A percentile compares a stretch with the other conserved stretches of the same genome.
Conservation (phyloP, 2,113 vertebrate species). For the Macquaria australasica region DNA sequence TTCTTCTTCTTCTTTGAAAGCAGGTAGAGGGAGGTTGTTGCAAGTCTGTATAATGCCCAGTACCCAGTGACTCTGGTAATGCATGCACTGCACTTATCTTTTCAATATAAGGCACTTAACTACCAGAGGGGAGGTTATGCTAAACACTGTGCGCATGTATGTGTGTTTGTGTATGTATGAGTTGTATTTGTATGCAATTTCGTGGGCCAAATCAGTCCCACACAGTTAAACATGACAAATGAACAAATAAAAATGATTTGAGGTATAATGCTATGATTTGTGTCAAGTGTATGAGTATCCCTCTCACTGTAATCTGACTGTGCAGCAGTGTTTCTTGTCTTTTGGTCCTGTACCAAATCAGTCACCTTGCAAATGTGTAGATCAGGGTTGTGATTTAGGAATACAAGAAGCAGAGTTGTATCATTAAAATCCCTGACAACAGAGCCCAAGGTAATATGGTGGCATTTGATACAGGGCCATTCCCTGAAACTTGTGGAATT, state of each 20-base stretch:
- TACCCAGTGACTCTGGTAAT: slow-evolving; percentile 38
- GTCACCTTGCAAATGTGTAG: slow-evolving; percentile 13
- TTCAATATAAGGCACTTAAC: slow-evolving; percentile 66
- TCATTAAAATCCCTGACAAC: background rate
- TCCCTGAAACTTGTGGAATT: background rate
- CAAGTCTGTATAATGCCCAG: slow-evolving; percentile 27
- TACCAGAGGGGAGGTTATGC: slow-evolving; percentile 32
- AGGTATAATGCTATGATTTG: slow-evolving; percentile 51
- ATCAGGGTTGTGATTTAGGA: background rate
- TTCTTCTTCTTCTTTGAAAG: slow-evolving; percentile 21
- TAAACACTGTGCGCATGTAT: slow-evolving; percentile 37
- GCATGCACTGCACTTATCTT: slow-evolving; percentile 61
- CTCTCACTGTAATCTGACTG: slow-evolving; percentile 9
- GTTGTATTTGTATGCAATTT: slow-evolving; percentile 62
- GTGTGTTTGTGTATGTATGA: slow-evolving; percentile 40
- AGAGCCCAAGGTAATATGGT: background rate
- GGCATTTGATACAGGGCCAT: slow-evolving; percentile 18
- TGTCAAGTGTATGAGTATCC: slow-evolving; percentile 45
- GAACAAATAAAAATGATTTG: slow-evolving; percentile 72
- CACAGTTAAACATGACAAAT: slow-evolving; percentile 50
- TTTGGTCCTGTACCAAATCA: slow-evolving; percentile 16
- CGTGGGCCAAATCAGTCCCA: slow-evolving; percentile 54
- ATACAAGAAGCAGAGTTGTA: background rate
- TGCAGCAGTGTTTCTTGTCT: slow-evolving; percentile 9
- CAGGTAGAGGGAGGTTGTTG: slow-evolving; percentile 31